Evolutionary conservation across 2,797 vertebrate species (phyloP), one percentile per base, ranked within the genome.

Genomic region (Dromococcyx pavoninus): DNA sequence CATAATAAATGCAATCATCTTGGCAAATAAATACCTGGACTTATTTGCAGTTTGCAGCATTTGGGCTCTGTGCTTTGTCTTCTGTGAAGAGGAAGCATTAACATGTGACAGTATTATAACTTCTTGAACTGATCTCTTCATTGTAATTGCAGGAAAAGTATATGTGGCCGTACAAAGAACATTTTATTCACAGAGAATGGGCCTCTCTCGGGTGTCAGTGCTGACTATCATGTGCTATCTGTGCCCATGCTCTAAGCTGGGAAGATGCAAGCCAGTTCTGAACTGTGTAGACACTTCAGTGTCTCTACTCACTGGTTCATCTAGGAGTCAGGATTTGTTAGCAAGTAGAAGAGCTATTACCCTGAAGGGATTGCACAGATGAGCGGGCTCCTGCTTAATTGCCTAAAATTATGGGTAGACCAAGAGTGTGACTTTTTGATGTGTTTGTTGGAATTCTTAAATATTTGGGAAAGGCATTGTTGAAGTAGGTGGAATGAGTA

Each of bases 211-310:
- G 0, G 22, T 62, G 78, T 57, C 50, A 27, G 69, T 75, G 86
- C 93, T 96, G 96, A 96, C 93, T 88, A 1, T 96, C 96, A 96
- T 94, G 91, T 96, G 96, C 81, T 95, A 41, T 60, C 64, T 70
- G 44, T 48, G 71, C 18, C 77, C 69, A 17, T 37, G 23, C 44
- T 87, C 44, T 41, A 37, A 74, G 56, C 25, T 54, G 72, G 37
- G 57, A 79, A 71, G 51, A 91, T n/a, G 60, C 32, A 69, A 76
- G 48, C 3, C 3, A 28, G 33, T 67, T 54, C 57, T n/a, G n/a
- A 77, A 10, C 48, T 64, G 39, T 23, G 3, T 4, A 41, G 9
- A 13, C 28, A 28, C 10, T 23, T 58, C 30, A 32, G 56, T 33
- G 44, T 11, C 27, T 62, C 35, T 41, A 8, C 81, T 54, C 35